phyloP scores from a whole-genome alignment of 2,797 vertebrate genomes.

The Muraenolepis orangiensis region DNA sequence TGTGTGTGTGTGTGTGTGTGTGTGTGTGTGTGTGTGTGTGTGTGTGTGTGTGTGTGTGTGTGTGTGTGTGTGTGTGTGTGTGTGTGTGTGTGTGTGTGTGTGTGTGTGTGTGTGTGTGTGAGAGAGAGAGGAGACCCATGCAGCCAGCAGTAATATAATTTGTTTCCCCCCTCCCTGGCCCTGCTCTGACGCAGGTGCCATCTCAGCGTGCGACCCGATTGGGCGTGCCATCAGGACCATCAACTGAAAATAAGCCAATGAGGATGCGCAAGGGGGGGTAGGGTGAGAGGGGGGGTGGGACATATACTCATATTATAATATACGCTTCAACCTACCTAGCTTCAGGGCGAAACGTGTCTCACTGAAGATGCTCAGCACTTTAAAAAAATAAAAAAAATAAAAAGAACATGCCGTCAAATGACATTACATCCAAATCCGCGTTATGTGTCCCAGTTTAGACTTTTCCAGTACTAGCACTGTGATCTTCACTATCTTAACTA shows the following conservation, averaged over 20 bases:
- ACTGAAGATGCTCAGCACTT: neutral
- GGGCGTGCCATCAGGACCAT: neutral
- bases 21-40: no score
- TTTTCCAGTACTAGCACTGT: conserved; percentile 68
- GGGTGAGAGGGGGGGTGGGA: neutral
- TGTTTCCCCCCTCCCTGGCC: neutral
- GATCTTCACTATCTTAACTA: conserved; percentile 48
- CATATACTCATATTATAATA: neutral
- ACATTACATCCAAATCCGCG: conserved; percentile 13
- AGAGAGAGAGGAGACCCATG: conserved; percentile 1
- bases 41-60: no score
- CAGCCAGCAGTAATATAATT: neutral
- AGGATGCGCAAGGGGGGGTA: neutral
- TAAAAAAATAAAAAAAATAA: no score
- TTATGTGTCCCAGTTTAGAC: conserved; percentile 31
- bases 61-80: no score
- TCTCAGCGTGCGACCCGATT: neutral
- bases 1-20: no score
- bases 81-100: no score
- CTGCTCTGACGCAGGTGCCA: neutral
- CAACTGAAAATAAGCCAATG: neutral
- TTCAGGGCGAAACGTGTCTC: neutral
- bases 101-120: no score
- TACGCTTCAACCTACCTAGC: neutral
- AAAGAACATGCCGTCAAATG: conserved; percentile 7